Conservation (phyloP, 2,113 vertebrate genomes). For the Helogale parvula region DNA sequence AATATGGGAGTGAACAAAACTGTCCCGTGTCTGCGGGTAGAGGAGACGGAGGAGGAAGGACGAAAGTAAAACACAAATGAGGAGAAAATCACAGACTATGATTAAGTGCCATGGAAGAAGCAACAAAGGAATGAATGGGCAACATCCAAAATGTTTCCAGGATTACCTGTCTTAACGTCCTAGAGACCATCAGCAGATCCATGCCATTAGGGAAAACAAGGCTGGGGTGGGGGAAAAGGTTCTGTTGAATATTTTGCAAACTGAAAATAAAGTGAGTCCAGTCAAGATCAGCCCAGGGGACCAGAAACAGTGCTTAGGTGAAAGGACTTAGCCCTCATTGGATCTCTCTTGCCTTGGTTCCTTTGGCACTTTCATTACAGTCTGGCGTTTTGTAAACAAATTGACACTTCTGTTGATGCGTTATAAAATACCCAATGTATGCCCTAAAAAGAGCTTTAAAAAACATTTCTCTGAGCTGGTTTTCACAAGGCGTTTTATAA, state of each 20-base stretch:
- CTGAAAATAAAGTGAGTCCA: neutral
- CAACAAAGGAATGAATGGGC: neutral
- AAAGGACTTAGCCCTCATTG: accelerated
- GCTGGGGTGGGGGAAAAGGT: accelerated
- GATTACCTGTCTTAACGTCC: neutral
- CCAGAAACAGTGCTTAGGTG: neutral
- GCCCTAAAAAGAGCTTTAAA: neutral
- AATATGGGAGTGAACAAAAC: neutral
- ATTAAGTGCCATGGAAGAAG: neutral
- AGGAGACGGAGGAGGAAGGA: neutral
- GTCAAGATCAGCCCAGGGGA: neutral
- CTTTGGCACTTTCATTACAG: accelerated
- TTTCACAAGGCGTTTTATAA: slow-evolving; percentile 13
- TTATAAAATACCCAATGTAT: neutral
- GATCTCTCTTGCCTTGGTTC: accelerated
- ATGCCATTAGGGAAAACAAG: neutral
- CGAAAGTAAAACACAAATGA: neutral
- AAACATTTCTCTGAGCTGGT: slow-evolving; percentile 19
- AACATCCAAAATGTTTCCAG: neutral
- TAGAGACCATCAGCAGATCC: neutral
- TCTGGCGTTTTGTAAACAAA: neutral
- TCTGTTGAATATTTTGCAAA: neutral
- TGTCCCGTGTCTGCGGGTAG: neutral
- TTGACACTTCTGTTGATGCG: neutral
- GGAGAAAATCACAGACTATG: neutral